These are phyloP conservation scores for Oncorhynchus mykiss DNA, from an alignment of 2,113 vertebrate genomes.

Conservation along the genomic window DNA sequence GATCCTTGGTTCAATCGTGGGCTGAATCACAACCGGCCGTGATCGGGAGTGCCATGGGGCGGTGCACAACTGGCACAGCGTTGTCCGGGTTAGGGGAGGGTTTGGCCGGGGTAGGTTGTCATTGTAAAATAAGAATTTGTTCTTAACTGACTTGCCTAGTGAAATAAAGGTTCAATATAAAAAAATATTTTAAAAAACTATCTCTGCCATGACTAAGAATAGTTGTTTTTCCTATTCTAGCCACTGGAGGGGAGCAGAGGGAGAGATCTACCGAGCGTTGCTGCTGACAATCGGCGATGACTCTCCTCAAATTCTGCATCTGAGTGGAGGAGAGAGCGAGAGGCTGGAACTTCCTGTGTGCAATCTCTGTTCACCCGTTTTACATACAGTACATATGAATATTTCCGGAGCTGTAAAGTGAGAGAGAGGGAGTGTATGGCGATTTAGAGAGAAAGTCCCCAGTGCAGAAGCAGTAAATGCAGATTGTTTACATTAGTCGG, in stretches of 20 bases:
- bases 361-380: conserved; percentile 16
- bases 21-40: no score
- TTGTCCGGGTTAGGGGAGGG: no score
- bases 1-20: no score
- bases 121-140: no score
- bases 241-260: conserved; percentile 55
- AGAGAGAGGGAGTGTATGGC: conserved; percentile 23
- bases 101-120: no score
- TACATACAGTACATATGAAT: conserved; percentile 24
- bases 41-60: no score
- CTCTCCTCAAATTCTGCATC: conserved; percentile 52
- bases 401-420: conserved; percentile 32
- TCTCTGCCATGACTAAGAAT: no score
- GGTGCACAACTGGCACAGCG: no score
- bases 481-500: conserved; percentile 56
- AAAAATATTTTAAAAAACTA: rapidly evolving
- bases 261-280: conserved; percentile 10
- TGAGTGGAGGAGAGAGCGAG: conserved; percentile 37
- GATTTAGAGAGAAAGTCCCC: conserved; percentile 18
- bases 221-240: not conserved
- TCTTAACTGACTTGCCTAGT: no score
- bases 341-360: conserved; percentile 72
- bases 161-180: no score
- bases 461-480: conserved; percentile 52
- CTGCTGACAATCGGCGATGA: conserved; percentile 6